Evolutionary conservation across 2,888 invertebrate species (phyloP).

Genomic region (Eremobia ochroleuca): DNA sequence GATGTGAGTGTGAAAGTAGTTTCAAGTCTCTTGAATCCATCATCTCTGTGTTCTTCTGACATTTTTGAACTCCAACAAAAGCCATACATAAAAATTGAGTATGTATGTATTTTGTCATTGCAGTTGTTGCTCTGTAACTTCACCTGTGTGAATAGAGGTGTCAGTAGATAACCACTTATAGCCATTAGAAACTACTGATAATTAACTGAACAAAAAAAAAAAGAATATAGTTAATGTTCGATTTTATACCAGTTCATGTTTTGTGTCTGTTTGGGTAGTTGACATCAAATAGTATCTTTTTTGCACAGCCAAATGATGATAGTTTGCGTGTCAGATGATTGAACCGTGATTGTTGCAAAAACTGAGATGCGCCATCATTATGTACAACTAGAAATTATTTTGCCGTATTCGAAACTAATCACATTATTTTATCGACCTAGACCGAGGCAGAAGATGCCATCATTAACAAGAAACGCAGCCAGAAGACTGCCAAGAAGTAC

Average conservation of each 20-base stretch:
- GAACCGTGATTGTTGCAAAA: constrained; percentile 68
- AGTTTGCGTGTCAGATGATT: constrained; percentile 92
- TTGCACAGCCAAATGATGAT: constrained; percentile 67
- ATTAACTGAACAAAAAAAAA: background rate
- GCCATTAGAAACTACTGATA: background rate
- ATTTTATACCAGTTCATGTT: background rate
- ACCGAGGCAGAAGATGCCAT: constrained; percentile 98
- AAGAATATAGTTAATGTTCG: background rate
- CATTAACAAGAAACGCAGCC: constrained; percentile 98
- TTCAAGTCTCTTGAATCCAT: too few species aligned
- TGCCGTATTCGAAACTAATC: constrained; percentile 13
- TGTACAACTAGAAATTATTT: background rate
- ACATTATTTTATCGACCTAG: constrained; percentile 81
- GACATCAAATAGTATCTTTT: background rate
- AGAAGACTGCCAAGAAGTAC: constrained; percentile 98
- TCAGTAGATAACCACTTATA: background rate
- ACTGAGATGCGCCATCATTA: constrained; percentile 61
- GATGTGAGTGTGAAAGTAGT: background rate
- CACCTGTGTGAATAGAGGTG: background rate
- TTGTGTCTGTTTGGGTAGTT: background rate
- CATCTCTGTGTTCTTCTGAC: background rate
- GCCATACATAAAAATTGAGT: background rate
- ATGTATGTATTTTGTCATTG: background rate
- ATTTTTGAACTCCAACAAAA: background rate
- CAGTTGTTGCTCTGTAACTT: background rate